Evolutionary conservation across 1,140 invertebrate species (phyloP).

Genomic region (Microplitis mediator): DNA sequence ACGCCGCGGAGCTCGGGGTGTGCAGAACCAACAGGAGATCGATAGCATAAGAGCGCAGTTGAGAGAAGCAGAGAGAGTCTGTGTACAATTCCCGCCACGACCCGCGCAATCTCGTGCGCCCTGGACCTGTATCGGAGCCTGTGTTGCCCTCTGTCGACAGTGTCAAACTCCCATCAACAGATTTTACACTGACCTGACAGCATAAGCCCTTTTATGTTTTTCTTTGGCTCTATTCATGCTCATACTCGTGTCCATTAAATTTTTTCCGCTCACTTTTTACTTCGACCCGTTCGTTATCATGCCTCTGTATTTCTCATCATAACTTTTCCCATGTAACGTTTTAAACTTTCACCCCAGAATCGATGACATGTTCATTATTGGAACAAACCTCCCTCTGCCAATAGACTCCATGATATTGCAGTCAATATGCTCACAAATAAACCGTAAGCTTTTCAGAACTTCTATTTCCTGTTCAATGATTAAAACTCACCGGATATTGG

Average conservation of each 20-base stretch:
- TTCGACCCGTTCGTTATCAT: no score
- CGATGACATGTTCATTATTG: no score
- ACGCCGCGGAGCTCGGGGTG: background rate
- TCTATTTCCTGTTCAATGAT: no score
- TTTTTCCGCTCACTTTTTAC: no score
- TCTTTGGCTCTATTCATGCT: background rate
- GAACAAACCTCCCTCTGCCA: no score
- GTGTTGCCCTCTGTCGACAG: slow-evolving; percentile 17
- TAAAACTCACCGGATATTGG: no score
- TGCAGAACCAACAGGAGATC: slow-evolving; percentile 18
- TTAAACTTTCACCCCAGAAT: no score
- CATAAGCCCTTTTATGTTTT: background rate
- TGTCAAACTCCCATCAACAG: background rate
- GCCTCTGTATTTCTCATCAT: no score
- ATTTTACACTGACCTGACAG: background rate
- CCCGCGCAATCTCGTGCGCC: slow-evolving; percentile 3
- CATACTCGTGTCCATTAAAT: background rate
- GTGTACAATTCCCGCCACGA: slow-evolving; percentile 6
- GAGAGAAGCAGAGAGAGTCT: slow-evolving; percentile 15
- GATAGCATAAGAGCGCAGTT: slow-evolving; percentile 4
- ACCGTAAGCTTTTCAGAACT: no score
- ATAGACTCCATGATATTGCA: no score
- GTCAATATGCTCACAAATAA: no score
- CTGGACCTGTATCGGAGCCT: background rate
- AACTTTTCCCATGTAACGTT: no score